Base-by-base conservation (phyloP, 2,113 vertebrate genomes). In the Jaculus jaculus region DNA sequence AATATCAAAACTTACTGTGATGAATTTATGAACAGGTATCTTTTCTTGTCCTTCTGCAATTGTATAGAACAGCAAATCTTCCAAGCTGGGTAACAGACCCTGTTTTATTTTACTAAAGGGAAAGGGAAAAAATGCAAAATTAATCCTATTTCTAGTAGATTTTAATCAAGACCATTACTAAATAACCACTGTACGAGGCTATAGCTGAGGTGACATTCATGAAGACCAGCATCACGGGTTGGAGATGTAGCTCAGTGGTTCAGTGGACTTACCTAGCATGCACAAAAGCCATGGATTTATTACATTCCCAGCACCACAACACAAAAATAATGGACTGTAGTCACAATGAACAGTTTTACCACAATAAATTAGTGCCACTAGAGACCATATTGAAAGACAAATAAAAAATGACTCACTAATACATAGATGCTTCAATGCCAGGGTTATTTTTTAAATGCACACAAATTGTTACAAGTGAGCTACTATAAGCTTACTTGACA, bases 11-110 rank as follows among this genome's bases (percentile, higher is more conserved):
- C 99, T 99, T 98, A 99, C 99, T 93, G 99, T 99, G 97, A 99
- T 99, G 97, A 99, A 99, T 87, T 99, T 99, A 98, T 99, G 99
- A 28, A 99, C 99, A 3, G 99, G 99, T 98, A 99, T 99, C 97
- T 99, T 99, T 95, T 99, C 99, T 97, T 99, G 99, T 91, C 99
- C 99, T 98, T 99, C 99, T 61, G 99, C 99, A 95, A 99, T 99
- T 92, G 99, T 99, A 98, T 99, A 99, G 97, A 99, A 99, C 87
- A 99, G 98, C 58, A 99, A 98, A 97, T 99, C 99, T 97, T 99
- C 99, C 98, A 99, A 98, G 87, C 99, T 99, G 96, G 99, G 99
- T 95, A 99, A 98, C 88, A 99, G 98, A 95, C 99, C 99, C 87
- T 99, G 99, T 95, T 99, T 99, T 73, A 98, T 97, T 99, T 99